phyloP scores from a whole-genome alignment of 2,797 vertebrate species.

The Prionace glauca region DNA sequence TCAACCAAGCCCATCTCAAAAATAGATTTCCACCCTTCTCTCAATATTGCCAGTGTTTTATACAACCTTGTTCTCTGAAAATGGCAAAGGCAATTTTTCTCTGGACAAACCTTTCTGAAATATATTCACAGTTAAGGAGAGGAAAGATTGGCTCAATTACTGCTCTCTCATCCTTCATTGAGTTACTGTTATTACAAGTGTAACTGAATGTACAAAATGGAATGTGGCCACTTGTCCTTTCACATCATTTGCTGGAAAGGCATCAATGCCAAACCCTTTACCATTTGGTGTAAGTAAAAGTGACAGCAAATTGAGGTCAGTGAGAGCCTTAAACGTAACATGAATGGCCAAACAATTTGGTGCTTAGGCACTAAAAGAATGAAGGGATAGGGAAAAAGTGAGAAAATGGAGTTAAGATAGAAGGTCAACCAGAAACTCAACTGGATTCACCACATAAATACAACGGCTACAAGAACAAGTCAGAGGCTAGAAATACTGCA shows the following conservation, averaged over 20 bases:
- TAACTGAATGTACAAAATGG: background rate
- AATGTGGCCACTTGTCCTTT: background rate
- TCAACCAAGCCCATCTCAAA: background rate
- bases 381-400: too few species aligned
- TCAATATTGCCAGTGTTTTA: background rate
- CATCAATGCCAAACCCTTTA: background rate
- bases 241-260: background rate
- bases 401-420: too few species aligned
- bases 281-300: background rate
- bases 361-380: too few species aligned
- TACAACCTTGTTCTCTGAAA: background rate
- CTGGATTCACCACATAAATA: too few species aligned
- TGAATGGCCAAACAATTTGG: background rate
- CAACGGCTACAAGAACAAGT: too few species aligned
- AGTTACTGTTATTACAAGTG: background rate
- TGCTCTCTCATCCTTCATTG: background rate
- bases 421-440: too few species aligned
- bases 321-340: background rate
- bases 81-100: background rate
- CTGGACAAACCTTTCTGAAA: background rate
- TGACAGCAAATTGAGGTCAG: background rate
- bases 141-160: background rate
- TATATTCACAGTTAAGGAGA: background rate
- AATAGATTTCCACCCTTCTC: background rate
- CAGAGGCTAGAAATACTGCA: too few species aligned